Conservation (phyloP, 1,140 invertebrate species). For the Aphaenogaster floridana region DNA sequence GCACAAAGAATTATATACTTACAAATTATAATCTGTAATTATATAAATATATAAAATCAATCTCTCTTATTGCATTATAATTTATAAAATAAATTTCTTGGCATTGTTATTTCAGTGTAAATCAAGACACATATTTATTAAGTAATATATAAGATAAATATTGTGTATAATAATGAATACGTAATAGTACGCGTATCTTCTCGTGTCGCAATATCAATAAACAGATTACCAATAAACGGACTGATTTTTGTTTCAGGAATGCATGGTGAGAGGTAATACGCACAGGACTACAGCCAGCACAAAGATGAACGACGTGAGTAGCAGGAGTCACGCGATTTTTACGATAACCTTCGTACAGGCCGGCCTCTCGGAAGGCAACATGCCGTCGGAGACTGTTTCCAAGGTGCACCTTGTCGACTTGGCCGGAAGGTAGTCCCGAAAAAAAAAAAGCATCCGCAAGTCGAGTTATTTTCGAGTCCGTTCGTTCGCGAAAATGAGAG, state of each 20-base stretch:
- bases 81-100: slow-evolving; percentile 7
- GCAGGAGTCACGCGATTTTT: slow-evolving; percentile 98
- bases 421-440: slow-evolving; percentile 91
- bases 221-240: background rate
- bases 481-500: slow-evolving; percentile 23
- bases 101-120: background rate
- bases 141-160: slow-evolving; percentile 19
- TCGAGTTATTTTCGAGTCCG: slow-evolving; percentile 19
- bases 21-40: background rate
- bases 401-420: slow-evolving; percentile 96
- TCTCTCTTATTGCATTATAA: background rate
- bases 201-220: background rate
- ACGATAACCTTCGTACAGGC: slow-evolving; percentile 96
- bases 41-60: background rate
- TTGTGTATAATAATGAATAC: background rate
- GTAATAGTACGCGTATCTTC: background rate
- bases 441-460: slow-evolving; percentile 62
- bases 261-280: slow-evolving; percentile 92
- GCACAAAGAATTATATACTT: background rate
- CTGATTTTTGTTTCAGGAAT: slow-evolving; percentile 87
- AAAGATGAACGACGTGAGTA: slow-evolving; percentile 95
- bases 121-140: background rate
- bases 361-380: slow-evolving; percentile 92
- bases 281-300: slow-evolving; percentile 94
- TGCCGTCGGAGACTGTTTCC: slow-evolving; percentile 95